Evolutionary conservation across 2,888 invertebrate genomes (phyloP).

Genomic region (Melinopterus prodromus): DNA sequence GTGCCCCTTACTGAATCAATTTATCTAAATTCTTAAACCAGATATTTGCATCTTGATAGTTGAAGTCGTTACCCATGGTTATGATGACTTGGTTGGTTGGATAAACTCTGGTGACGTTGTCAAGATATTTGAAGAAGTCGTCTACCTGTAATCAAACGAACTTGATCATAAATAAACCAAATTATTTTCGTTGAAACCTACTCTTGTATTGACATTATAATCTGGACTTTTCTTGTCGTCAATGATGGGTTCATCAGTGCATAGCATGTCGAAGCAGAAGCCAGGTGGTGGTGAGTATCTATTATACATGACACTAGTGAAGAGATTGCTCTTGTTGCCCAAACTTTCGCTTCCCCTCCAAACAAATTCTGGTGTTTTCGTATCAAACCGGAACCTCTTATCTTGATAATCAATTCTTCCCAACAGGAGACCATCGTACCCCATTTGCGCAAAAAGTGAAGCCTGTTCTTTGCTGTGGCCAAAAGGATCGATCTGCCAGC

Average conservation of each 20-base stretch:
- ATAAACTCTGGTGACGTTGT: constrained; percentile 65
- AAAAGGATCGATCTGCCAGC: constrained; percentile 88
- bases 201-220: constrained; percentile 81
- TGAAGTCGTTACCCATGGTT: constrained; percentile 94
- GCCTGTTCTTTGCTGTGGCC: constrained; percentile 90
- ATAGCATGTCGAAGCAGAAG: constrained; percentile 92
- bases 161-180: constrained; percentile 59
- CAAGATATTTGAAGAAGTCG: constrained; percentile 65
- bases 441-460: constrained; percentile 81
- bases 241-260: constrained; percentile 84
- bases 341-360: constrained; percentile 81
- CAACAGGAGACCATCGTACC: constrained; percentile 87
- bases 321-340: constrained; percentile 73
- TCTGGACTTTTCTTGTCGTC: constrained; percentile 83
- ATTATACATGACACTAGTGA: constrained; percentile 85
- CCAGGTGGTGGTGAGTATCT: constrained; percentile 86
- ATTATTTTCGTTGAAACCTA: constrained; percentile 78
- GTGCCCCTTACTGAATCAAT: constrained; percentile 75
- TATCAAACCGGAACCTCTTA: constrained; percentile 67
- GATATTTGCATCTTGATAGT: constrained; percentile 77
- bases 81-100: constrained; percentile 80
- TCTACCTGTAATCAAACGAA: constrained; percentile 61
- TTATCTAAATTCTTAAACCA: constrained; percentile 91
- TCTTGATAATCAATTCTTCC: constrained; percentile 90
- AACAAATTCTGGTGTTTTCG: constrained; percentile 79